Base-by-base conservation (phyloP, 2,888 invertebrate genomes). In the Seladonia tumulorum region DNA sequence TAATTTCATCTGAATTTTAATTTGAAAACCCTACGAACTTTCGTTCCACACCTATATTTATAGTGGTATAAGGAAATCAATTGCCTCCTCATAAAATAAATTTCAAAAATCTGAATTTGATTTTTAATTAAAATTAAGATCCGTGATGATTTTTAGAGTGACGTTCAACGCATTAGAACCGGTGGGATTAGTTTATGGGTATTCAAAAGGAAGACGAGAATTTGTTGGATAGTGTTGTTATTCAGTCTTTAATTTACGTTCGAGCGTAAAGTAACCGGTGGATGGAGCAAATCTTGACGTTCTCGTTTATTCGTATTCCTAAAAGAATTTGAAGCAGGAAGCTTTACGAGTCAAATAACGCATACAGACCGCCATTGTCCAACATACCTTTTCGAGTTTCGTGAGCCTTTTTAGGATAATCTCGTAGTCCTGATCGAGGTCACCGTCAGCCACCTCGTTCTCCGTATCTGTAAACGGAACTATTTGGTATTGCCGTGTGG, bases 341-440 rank as follows among this genome's bases (percentile, higher is more conserved):
- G n/a, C 53, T 70, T 86, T 84, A 77, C 76, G 39, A 87, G 76
- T 84, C 63, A 75, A 83, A 82, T 83, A 81, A 83, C 25, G 72
- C 35, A 76, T 57, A 76, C 45, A 39, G 12, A 35, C 35, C 47
- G 22, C 35, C 60, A 68, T 85, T 78, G 76, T 85, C 66, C 71
- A n/a, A 14, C 77, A 39, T 90, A 94, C 94, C 91, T 94, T 95
- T 89, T 95, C 95, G 47, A 95, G 85, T 83, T 94, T 95, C 70
- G 91, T 93, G 39, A 95, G 92, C 86, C 95, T 92, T 78, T 91
- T 94, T 53, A 95, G 86, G 76, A 95, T 92, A 63, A 93, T 91
- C 77, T 93, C 93, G 79, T 94, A 94, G 82, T 94, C 93, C 80
- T 89, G 91, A 86, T 93, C 93, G 70, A 91, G 85, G 80, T 93